A percentile compares a stretch with the other conserved stretches of the same genome.
These are phyloP conservation scores for Apamea monoglypha DNA, from an alignment of 2,888 invertebrate species.

Conservation along the genomic window DNA sequence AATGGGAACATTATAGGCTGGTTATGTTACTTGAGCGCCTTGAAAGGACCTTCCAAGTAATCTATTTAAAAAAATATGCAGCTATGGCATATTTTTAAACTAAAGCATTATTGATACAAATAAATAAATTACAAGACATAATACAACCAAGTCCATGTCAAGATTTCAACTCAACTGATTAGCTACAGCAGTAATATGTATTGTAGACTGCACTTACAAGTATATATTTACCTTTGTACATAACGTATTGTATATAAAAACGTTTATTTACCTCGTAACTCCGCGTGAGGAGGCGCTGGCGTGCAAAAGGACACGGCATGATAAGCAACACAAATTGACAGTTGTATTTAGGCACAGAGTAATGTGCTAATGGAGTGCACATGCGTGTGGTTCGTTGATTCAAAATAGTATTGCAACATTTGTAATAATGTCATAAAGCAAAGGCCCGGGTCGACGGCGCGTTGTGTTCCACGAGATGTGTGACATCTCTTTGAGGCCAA, in stretches of 20 bases:
- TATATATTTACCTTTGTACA: constrained; percentile 27
- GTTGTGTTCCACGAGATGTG: too few relatives aligned
- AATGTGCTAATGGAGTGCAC: constrained; percentile 41
- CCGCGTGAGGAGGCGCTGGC: constrained; percentile 90
- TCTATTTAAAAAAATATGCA: background rate
- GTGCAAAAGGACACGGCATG: constrained; percentile 88
- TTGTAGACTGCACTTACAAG: constrained; percentile 29
- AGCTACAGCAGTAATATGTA: constrained; percentile 13
- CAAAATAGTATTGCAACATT: background rate
- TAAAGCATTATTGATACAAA: constrained; percentile 3
- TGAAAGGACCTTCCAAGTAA: background rate
- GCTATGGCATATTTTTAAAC: background rate
- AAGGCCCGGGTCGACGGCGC: too few relatives aligned
- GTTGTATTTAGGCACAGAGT: constrained; percentile 50
- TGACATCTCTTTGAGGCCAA: too few relatives aligned
- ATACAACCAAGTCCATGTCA: background rate
- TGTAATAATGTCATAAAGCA: background rate
- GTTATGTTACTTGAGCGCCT: background rate
- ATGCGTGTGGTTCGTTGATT: background rate
- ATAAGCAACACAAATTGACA: constrained; percentile 82
- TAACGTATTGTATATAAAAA: constrained; percentile 59
- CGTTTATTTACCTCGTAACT: constrained; percentile 88
- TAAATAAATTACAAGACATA: background rate
- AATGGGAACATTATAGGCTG: too few relatives aligned
- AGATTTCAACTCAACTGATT: constrained; percentile 4